phyloP scores from a whole-genome alignment of 2,888 invertebrate genomes.

The Clanis bilineata region DNA sequence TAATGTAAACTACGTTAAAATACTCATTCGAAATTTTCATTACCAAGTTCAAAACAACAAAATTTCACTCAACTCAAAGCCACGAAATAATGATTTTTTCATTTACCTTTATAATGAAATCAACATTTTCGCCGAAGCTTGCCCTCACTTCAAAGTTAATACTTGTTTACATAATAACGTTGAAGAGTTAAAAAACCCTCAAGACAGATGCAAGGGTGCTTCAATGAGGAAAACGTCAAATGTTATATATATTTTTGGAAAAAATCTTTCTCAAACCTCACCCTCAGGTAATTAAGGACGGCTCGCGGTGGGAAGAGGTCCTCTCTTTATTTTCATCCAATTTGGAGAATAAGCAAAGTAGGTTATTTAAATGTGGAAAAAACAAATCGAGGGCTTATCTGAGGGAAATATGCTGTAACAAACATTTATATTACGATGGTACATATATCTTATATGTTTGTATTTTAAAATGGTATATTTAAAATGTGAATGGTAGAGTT shows the following conservation, averaged over 20 bases:
- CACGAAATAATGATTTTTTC: background rate
- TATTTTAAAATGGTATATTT: background rate
- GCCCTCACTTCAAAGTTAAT: background rate
- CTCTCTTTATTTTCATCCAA: slow-evolving; percentile 18
- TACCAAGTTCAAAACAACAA: too few species aligned
- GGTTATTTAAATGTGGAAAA: slow-evolving; percentile 12
- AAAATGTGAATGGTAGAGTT: too few species aligned
- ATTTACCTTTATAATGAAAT: slow-evolving; percentile 1
- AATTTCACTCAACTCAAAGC: background rate
- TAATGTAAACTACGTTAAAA: too few species aligned
- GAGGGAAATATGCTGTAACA: background rate
- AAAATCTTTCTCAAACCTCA: slow-evolving; percentile 14
- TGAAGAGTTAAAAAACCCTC: slow-evolving; percentile 11
- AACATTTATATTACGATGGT: background rate
- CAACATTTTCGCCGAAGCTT: background rate
- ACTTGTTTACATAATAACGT: slow-evolving; percentile 4
- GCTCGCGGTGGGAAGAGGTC: slow-evolving; percentile 12
- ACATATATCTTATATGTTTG: background rate
- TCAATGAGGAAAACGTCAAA: slow-evolving; percentile 9
- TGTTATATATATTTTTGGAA: slow-evolving; percentile 12
- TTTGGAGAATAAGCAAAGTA: slow-evolving; percentile 16
- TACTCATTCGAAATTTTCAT: too few species aligned
- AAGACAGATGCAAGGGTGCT: slow-evolving; percentile 11
- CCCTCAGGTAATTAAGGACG: slow-evolving; percentile 19
- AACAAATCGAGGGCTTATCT: slow-evolving; percentile 9